phyloP scores from a whole-genome alignment of 2,888 invertebrate genomes.

The Vesta saturnalis region DNA sequence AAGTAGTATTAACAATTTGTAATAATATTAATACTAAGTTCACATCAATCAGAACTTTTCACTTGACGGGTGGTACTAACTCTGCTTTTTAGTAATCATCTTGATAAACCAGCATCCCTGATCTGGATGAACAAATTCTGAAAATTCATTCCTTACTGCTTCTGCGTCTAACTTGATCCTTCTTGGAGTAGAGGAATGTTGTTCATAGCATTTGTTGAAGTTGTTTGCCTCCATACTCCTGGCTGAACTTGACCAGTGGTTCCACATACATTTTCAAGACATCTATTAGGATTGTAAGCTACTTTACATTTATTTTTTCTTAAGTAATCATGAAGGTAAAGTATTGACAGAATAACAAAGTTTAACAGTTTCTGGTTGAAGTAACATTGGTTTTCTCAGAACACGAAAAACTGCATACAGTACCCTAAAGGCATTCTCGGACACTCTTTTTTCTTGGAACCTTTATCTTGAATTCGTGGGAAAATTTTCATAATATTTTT shows the following conservation, averaged over 20 bases:
- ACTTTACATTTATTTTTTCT: neutral
- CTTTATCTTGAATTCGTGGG: neutral
- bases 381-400: neutral
- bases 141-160: neutral
- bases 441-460: neutral
- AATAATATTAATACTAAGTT: too few relatives aligned
- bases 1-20: too few relatives aligned
- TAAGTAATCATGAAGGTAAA: neutral
- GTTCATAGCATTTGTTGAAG: neutral
- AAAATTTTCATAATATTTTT: neutral
- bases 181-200: neutral
- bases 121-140: too few relatives aligned
- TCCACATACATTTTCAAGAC: neutral
- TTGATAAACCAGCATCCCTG: too few relatives aligned
- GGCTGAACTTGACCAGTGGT: neutral
- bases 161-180: neutral
- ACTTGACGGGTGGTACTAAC: too few relatives aligned
- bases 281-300: neutral
- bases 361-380: neutral
- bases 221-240: neutral
- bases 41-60: too few relatives aligned
- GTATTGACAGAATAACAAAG: neutral
- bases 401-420: neutral
- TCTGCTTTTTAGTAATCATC: too few relatives aligned
- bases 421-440: neutral